Evolutionary conservation across 2,797 vertebrate species (phyloP), one percentile per base, ranked within the genome.

Genomic region (Sebastiscus tertius): DNA sequence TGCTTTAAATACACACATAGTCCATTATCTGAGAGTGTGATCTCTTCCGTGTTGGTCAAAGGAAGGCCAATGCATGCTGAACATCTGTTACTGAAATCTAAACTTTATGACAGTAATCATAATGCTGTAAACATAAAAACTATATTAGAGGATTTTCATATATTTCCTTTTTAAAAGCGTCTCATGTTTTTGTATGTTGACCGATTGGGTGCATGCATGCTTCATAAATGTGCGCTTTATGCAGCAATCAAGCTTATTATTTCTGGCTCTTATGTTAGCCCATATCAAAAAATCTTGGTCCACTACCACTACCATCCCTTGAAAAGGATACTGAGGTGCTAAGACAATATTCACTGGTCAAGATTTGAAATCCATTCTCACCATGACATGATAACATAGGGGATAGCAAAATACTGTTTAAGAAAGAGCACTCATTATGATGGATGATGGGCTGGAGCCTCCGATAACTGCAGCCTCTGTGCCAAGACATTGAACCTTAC

Each of bases 31-130:
- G 31, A 81, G 72, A 63, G 24, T 84, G 58, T 72, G 63, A 77
- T 68, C 42, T 82, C 67, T 90, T 84, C 76, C 10, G 58, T 79
- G 75, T 83, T 54, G 72, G 65, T 77, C 72, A 84, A 75, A 87
- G 65, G 56, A 77, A 85, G 80, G 83, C 72, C 65, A 79, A 88
- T 90, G 82, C 84, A 90, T 87, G 80, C 83, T 75, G 11, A 75
- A 83, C 70, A 88, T 79, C 8, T 87, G 72, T 29, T 59, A 60
- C 31, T 72, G 16, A 74, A 71, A 68, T 78, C 16, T 79, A 56
- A 85, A 82, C 36, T 27, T 58, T 49, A 62, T 80, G 72, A 85
- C 59, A 64, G 26, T 70, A 68, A 54, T 67, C 20, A 16, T 62
- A 52, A 75, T 67, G 39, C 22, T 72, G 27, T 74, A 34, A 86